Base-by-base conservation (phyloP, 2,113 vertebrate species). In the Istiophorus platypterus region DNA sequence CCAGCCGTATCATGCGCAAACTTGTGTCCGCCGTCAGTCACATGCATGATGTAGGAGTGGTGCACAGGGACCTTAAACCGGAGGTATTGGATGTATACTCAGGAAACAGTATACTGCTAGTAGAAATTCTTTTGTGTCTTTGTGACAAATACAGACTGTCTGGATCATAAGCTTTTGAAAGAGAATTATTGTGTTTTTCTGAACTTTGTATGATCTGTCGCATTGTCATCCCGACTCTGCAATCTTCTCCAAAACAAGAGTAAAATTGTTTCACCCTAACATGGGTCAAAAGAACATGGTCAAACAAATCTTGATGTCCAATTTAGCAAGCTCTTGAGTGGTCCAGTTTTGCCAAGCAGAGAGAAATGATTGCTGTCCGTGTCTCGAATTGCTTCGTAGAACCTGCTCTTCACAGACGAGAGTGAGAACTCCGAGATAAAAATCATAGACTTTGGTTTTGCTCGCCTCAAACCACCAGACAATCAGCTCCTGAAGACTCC, bases 391-490 rank as follows among this genome's bases (percentile, higher is more conserved):
- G 85, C 56, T 84, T 94, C 80, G 58, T 87, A 99, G 98, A 99
- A 99, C 93, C 95, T 99, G 86, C 91, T 99, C 85, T 99, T 99
- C 93, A 98, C 97, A 20, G 98, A 98, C 73, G 97, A 99, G 93
- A 96, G 93, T 34, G 97, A 99, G 93, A 97, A 95, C 91, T 97
- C 97, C 7, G 98, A 99, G 95, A 99, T 99, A 87, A 99, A 99
- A 95, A 95, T 99, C 85, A 99, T 99, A 92, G 98, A 99, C 94
- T 99, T 98, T 81, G 98, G 98, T 39, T 99, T 99, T 85, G 98
- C 98, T 20, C 96, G 97, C 77, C 96, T 99, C 88, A 99, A 99
- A 92, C 98, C 98, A 1, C 97, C 96, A 7, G 98, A 99, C 90
- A 98, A 99, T 90, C 98, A 99, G 88, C 97, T 98, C 15, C 95